Evolutionary conservation across 1,140 invertebrate species (phyloP).

Genomic region (Cepaea nemoralis): DNA sequence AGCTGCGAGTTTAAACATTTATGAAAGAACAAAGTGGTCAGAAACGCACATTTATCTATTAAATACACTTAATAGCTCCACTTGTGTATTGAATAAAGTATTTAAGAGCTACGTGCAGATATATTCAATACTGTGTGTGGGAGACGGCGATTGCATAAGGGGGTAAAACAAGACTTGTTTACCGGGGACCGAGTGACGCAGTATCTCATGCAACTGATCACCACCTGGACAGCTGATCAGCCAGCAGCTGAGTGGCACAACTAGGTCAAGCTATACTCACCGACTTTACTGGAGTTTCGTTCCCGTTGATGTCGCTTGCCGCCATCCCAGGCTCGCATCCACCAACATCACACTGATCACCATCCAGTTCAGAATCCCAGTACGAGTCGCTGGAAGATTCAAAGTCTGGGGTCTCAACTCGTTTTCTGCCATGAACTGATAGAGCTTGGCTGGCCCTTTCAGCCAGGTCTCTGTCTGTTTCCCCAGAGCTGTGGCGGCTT

Average conservation of each 20-base stretch:
- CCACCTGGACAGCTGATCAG: slow-evolving; percentile 48
- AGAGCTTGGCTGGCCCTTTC: slow-evolving; percentile 41
- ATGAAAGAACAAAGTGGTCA: background rate
- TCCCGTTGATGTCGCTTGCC: slow-evolving; percentile 16
- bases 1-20: slow-evolving; percentile 17
- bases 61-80: too few species aligned
- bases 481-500: slow-evolving; percentile 57
- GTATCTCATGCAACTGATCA: slow-evolving; percentile 28
- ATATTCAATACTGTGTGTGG: background rate
- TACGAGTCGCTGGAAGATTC: slow-evolving; percentile 50
- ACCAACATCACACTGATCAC: slow-evolving; percentile 33
- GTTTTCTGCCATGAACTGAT: slow-evolving; percentile 26
- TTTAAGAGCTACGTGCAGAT: background rate
- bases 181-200: slow-evolving; percentile 22
- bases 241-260: slow-evolving; percentile 40
- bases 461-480: slow-evolving; percentile 53
- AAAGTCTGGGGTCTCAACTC: slow-evolving; percentile 38
- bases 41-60: too few species aligned
- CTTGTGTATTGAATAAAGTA: background rate
- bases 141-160: background rate
- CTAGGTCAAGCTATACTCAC: slow-evolving; percentile 45
- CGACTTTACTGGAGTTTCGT: slow-evolving; percentile 24
- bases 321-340: background rate
- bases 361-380: slow-evolving; percentile 50
- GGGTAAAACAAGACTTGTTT: background rate